Base-by-base conservation (phyloP, 2,797 vertebrate species). In the Pseudocheirus occidentalis region DNA sequence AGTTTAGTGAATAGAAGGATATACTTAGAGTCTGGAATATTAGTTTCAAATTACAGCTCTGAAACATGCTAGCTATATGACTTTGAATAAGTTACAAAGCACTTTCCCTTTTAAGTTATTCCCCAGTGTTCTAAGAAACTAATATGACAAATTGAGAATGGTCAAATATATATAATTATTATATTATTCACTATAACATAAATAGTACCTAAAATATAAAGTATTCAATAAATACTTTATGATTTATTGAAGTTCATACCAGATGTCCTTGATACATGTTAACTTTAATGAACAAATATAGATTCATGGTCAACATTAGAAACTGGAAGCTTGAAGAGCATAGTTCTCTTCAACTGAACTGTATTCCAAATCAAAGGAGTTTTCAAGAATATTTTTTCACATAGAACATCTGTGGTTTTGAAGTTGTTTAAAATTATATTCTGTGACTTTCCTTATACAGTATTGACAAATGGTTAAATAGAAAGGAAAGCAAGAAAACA, bases 401-500 rank as follows among this genome's bases (percentile, higher is more conserved):
- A 93, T 91, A 18, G 66, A 96, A 18, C 95, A 95, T 55, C 95
- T 95, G 57, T 62, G 28, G 93, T 95, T 96, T 91, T 92, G n/a
- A 53, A 89, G 87, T 90, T 95, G 57, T 53, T 96, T 92, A 97
- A 97, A 97, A 95, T 97, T 96, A 81, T 87, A 93, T 96, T 91
- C 93, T 96, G 46, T 91, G 95, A 59, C 59, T 96, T 95, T 92
- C 94, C 96, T 94, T 96, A 95, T 93, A 90, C 55, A 31, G 55
- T 98, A 97, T 96, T 95, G 97, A 97, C 95, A 98, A 97, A 97
- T 95, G 95, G 93, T 95, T 97, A 97, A 97, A 97, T 95, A 66
- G 90, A 95, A 95, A 97, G 93, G 91, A 95, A 97, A 96, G 97
- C 95, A 92, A 93, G 57, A 97, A 95, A 94, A 93, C 96, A 98